Base-by-base conservation (phyloP, 2,797 vertebrate species). In the Ibycter americanus region DNA sequence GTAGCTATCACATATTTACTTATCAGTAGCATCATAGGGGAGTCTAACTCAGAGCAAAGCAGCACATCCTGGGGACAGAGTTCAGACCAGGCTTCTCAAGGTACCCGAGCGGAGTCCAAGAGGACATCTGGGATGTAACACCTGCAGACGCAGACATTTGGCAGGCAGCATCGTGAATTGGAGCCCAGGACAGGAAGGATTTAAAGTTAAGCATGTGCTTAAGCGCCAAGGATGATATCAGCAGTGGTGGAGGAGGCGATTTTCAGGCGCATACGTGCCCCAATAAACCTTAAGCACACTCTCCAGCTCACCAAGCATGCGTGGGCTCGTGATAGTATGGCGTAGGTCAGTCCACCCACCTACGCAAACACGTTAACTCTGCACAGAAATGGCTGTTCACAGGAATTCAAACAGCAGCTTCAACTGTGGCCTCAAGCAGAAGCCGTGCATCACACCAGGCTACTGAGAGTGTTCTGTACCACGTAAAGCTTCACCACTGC, bases 291-390 rank as follows among this genome's bases (percentile, higher is more conserved):
- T 23, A 46, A 61, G 73, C 59, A 40, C 25, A 3, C 11, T 46
- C 38, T 49, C 11, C 44, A 44, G 83, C 74, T 65, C 8, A 4
- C 63, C 27, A 42, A 80, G 68, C 68, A 11, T 3, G 19, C 72
- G 17, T 0, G 13, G 44, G 40, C 23, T 70, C n/a, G 4, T 1
- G 22, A 25, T 1, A 36, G 47, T 3, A 38, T 3, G 9, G 58
- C 9, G 0, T 18, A 1, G 1, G 42, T 14, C 70, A 38, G 68
- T 36, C 32, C 85, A 32, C 19, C 51, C 80, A 4, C 20, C 46
- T 23, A 7, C 11, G 23, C 65, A 70, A 54, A 78, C 54, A 42
- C 1, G 1, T 34, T 26, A 54, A 54, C 62, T 42, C 49, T 59
- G 77, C 83, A 55, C 67, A 74, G 76, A 70, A 87, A 38, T 9